Evolutionary conservation across 2,113 vertebrate genomes (phyloP), one percentile per base, ranked within the genome.

Genomic region (Tyto alba): DNA sequence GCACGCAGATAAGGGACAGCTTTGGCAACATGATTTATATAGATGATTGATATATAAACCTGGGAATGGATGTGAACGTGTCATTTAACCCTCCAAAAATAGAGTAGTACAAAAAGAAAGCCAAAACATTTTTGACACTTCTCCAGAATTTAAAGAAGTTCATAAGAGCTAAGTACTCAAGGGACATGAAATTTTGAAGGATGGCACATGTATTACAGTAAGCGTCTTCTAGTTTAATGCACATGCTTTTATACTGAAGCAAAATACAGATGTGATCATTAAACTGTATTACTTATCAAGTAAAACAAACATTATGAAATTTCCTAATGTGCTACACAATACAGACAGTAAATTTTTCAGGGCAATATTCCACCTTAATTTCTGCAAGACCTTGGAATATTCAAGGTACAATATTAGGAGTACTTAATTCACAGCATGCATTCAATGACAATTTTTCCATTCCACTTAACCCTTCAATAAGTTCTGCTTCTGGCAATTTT

Each of bases 401-500:
- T 92, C 50, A 36, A 52, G 43, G 34, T 32, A 72, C 22, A 77
- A 16, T 11, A 45, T 62, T 26, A 63, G 19, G 45, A 47, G 45
- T 47, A 47, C 45, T 47, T 47, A 76, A 74, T 14, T 45, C 14
- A 45, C 30, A 5, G 4, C 1, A 0, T 7, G 21, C 38, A 73
- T 81, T 91, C 69, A 71, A 85, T 85, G 27, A 73, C 47, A 52
- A 10, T 69, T 91, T 56, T 66, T 69, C 9, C 69, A 78, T 92
- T 96, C 16, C 48, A 92, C 75, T 94, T 89, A 89, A 43, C 12
- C 16, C 40, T 73, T 59, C 72, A 67, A 25, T 88, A 32, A 74
- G 47, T 92, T 90, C 50, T 95, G 32, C 67, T 85, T 94, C 17
- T 57, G 73, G 94, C 68, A 91, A 83, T 82, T 94, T 93, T 87